phyloP scores from a whole-genome alignment of 2,888 invertebrate genomes.

The Nowickia ferox region DNA sequence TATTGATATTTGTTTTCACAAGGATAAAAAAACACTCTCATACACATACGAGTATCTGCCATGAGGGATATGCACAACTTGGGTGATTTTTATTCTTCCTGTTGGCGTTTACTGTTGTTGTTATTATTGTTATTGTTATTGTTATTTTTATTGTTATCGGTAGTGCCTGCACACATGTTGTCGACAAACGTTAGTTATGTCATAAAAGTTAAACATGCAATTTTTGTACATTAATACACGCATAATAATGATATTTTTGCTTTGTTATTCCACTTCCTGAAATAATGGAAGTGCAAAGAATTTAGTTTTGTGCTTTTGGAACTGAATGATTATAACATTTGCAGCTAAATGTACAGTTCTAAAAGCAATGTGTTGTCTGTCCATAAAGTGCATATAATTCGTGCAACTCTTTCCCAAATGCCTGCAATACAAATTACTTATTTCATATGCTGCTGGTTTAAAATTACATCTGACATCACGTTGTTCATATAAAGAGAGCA shows the following conservation, averaged over 20 bases:
- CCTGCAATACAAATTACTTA: conserved; percentile 27
- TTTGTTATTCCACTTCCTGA: not conserved
- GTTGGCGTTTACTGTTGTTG: not conserved
- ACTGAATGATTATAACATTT: no score
- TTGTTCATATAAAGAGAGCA: conserved; percentile 4
- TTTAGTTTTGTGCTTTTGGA: not conserved
- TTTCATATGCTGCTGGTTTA: conserved; percentile 37
- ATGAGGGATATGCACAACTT: not conserved
- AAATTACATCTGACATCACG: conserved; percentile 59
- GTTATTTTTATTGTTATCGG: not conserved
- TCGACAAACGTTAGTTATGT: conserved; percentile 62
- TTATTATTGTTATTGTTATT: not conserved
- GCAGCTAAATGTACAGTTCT: no score
- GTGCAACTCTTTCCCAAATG: conserved; percentile 1
- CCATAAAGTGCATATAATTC: conserved; percentile 11
- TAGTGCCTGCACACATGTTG: conserved; percentile 53
- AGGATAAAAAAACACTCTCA: not conserved
- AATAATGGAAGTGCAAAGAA: not conserved
- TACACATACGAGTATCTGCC: not conserved
- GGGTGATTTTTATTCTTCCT: conserved; percentile 27
- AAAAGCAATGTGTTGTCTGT: not conserved
- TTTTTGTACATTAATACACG: conserved; percentile 15
- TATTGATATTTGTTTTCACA: conserved; percentile 37
- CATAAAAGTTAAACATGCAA: conserved; percentile 57
- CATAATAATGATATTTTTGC: conserved; percentile 18